Base-by-base conservation (phyloP, 2,888 invertebrate genomes). In the Eledona agricola region DNA sequence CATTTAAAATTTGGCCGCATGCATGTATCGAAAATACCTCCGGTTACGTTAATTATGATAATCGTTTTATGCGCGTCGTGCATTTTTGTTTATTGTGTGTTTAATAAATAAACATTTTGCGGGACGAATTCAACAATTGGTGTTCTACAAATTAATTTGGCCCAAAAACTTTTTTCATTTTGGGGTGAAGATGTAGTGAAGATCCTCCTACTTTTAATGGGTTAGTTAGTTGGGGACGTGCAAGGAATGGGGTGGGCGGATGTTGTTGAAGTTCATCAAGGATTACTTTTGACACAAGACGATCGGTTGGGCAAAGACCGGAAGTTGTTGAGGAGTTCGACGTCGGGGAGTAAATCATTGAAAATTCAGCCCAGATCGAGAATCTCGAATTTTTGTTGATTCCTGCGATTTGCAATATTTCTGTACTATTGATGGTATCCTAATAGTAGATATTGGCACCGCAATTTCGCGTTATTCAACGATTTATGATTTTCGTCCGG, bases 221-320 rank as follows among this genome's bases (percentile, higher is more conserved):
- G 34, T 34, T 45, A 45, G 45, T 45, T 45, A 45, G 45, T 34
- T 34, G 17, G 25, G 2, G n/a, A 45, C 45, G 45, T 45, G 45
- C 32, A 3, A 16, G 25, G 45, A 45, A 45, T 45, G 7, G 16
- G 12, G 17, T 32, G 10, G 4, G 4, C 26, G 34, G 17, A 32
- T 20, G 31, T 10, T 25, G 34, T 45, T 32, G 28, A 34, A 25
- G 25, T 45, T 45, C 45, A 45, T 45, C 45, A 45, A 45, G 45
- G 45, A 45, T 45, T 45, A 45, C 45, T 45, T 45, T 45, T 45
- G 45, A 45, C 45, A 45, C 45, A 45, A 45, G 23, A 45, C 45
- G 45, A 45, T 34, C 34, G 45, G 45, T 17, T 45, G 34, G 25
- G 20, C 45, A 45, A 16, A 45, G 32, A 34, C 28, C 34, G 17